Evolutionary conservation across 2,888 invertebrate genomes (phyloP).

Genomic region (Synergus itoensis): DNA sequence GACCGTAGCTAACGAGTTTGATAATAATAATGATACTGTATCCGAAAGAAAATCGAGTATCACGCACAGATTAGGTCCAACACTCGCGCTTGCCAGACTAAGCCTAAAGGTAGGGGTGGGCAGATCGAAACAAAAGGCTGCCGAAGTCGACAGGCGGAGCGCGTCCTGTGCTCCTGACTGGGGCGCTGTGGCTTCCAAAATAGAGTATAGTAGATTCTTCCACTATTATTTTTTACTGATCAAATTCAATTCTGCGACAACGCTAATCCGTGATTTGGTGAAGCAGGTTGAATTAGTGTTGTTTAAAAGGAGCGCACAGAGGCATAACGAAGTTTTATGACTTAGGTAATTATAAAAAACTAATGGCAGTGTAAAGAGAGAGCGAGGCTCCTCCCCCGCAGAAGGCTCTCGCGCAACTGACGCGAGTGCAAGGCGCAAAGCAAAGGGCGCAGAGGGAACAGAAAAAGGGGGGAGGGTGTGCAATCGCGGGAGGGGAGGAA

Average conservation of each 20-base stretch:
- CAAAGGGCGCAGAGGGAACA: slow-evolving; percentile 65
- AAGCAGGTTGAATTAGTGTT: background rate
- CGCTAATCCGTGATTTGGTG: background rate
- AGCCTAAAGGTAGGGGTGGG: slow-evolving; percentile 27
- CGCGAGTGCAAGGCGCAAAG: slow-evolving; percentile 76
- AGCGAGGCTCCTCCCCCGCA: slow-evolving; percentile 73
- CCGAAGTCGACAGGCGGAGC: slow-evolving; percentile 14
- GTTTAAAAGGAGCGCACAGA: background rate
- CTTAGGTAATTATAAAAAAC: slow-evolving; percentile 37
- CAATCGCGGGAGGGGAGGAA: slow-evolving; percentile 22
- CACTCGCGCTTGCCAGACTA: slow-evolving; percentile 6
- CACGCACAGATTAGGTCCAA: slow-evolving; percentile 10
- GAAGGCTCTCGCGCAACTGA: slow-evolving; percentile 77
- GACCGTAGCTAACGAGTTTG: background rate
- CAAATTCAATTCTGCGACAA: background rate
- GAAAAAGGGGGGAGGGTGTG: slow-evolving; percentile 60
- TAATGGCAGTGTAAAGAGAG: slow-evolving; percentile 50
- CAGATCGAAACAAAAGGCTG: slow-evolving; percentile 37
- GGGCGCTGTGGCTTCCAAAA: slow-evolving; percentile 27
- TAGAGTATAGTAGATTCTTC: background rate
- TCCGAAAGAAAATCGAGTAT: background rate
- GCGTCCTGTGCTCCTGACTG: slow-evolving; percentile 39
- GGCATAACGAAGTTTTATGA: slow-evolving; percentile 18
- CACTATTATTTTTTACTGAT: background rate
- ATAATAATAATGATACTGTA: background rate